Evolutionary conservation across 2,113 vertebrate species (phyloP).

Genomic region (Phoxinus phoxinus): DNA sequence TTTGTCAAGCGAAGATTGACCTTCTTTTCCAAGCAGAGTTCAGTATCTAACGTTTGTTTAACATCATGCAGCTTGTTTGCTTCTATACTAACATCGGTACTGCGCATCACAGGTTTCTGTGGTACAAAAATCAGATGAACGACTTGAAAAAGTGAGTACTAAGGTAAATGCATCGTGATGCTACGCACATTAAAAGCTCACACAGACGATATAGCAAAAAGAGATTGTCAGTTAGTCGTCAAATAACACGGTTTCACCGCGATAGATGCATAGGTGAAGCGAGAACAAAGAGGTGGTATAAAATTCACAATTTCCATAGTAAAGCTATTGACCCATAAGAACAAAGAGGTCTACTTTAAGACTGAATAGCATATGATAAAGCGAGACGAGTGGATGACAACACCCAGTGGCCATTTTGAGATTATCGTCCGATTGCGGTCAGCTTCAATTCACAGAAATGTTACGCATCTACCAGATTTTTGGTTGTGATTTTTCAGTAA

Average conservation of each 20-base stretch:
- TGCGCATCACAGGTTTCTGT: neutral
- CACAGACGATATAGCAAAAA: constrained; percentile 15
- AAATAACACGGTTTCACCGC: constrained; percentile 12
- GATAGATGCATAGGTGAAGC: constrained; percentile 40
- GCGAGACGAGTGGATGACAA: neutral
- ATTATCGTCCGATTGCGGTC: neutral
- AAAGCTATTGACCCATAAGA: constrained; percentile 42
- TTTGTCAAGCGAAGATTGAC: neutral
- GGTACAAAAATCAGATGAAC: neutral
- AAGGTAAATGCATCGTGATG: neutral
- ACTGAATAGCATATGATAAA: neutral
- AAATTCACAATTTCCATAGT: constrained; percentile 31
- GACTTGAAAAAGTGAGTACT: constrained; percentile 1
- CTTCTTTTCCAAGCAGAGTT: neutral
- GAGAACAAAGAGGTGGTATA: constrained; percentile 19
- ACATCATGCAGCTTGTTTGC: constrained; percentile 5
- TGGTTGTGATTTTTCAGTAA: neutral
- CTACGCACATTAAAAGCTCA: constrained; percentile 27
- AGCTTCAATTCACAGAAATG: neutral
- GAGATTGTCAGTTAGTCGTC: constrained; percentile 37
- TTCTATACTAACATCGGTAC: neutral
- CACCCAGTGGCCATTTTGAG: neutral
- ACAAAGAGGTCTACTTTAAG: constrained; percentile 4
- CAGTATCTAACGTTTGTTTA: constrained; percentile 7
- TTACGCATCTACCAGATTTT: neutral